Evolutionary conservation across 2,797 vertebrate species (phyloP).

Genomic region (Sciurus vulgaris): DNA sequence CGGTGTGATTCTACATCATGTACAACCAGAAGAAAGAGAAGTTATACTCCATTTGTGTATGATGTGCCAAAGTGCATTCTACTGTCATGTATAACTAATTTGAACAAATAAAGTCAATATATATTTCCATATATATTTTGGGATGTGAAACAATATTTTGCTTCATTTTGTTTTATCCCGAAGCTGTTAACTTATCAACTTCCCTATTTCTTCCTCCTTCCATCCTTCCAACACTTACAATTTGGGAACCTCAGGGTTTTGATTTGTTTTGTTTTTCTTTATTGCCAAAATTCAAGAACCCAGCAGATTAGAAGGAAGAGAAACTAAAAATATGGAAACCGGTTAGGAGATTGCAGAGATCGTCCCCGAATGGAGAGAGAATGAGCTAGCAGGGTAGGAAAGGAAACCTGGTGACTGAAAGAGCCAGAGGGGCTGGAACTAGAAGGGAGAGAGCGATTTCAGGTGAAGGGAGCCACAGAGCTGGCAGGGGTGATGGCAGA

Average conservation of each 20-base stretch:
- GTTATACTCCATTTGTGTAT: no score
- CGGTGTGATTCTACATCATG: no score
- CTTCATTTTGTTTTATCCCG: not conserved
- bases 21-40: no score
- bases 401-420: not conserved
- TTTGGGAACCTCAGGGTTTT: not conserved
- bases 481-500: fast-evolving
- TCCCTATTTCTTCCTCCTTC: not conserved
- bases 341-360: not conserved
- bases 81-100: no score
- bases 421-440: not conserved
- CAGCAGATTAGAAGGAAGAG: not conserved
- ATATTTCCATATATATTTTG: not conserved
- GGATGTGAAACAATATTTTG: not conserved
- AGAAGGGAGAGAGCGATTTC: fast-evolving
- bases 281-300: not conserved
- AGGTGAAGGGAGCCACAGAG: not conserved
- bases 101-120: not conserved
- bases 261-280: not conserved
- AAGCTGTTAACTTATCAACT: not conserved
- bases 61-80: no score
- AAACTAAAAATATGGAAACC: not conserved
- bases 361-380: fast-evolving
- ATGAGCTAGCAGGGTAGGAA: not conserved
- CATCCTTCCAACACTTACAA: not conserved